These are phyloP conservation scores for Mormyrops boulengeri DNA, from an alignment of 2,797 vertebrate species.

Conservation along the genomic window DNA sequence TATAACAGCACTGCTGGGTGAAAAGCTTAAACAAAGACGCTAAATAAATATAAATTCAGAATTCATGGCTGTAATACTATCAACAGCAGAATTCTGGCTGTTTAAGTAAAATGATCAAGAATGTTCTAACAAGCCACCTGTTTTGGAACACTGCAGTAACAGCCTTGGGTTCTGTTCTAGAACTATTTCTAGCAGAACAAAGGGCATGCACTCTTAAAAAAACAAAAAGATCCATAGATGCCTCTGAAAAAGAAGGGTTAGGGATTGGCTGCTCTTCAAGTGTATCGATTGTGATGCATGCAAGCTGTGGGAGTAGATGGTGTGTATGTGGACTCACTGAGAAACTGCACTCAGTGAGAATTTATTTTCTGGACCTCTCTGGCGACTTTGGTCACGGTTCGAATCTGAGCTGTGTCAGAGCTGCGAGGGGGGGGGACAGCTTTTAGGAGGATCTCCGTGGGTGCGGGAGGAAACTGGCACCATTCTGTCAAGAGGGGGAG, in stretches of 20 bases:
- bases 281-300: slow-evolving; percentile 56
- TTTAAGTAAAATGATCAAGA: background rate
- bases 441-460: background rate
- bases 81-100: background rate
- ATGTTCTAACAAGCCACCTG: background rate
- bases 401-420: background rate
- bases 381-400: background rate
- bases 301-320: slow-evolving; percentile 53
- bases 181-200: slow-evolving; percentile 47
- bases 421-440: background rate
- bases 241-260: slow-evolving; percentile 57
- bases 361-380: background rate
- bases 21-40: background rate
- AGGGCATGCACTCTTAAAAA: slow-evolving; percentile 48
- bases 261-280: slow-evolving; percentile 46
- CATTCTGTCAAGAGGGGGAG: background rate
- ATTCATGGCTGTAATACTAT: background rate
- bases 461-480: background rate
- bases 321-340: slow-evolving; percentile 28
- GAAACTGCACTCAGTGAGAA: slow-evolving; percentile 20
- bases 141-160: background rate
- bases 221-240: slow-evolving; percentile 45
- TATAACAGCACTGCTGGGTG: background rate
- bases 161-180: slow-evolving; percentile 18
- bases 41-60: background rate